Evolutionary conservation across 2,888 invertebrate species (phyloP).

Genomic region (Lottia scabra): DNA sequence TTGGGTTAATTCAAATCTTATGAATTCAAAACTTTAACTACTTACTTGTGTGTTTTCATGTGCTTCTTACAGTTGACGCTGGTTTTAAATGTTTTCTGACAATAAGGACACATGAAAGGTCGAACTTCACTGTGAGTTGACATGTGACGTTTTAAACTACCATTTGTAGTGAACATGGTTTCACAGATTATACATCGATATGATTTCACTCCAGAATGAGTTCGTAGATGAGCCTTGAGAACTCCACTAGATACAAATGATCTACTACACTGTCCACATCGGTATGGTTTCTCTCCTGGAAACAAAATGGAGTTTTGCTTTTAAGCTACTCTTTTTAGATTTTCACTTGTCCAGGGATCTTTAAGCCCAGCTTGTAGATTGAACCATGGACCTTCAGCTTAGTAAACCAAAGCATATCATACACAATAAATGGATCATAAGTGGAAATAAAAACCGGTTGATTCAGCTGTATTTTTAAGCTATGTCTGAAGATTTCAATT

Average conservation of each 20-base stretch:
- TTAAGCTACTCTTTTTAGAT: too few species aligned
- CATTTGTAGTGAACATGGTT: slow-evolving; percentile 76
- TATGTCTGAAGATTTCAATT: too few species aligned
- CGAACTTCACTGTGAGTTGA: slow-evolving; percentile 75
- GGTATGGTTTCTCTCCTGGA: slow-evolving; percentile 70
- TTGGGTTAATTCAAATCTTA: too few species aligned
- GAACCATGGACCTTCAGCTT: too few species aligned
- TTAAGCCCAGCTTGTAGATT: too few species aligned
- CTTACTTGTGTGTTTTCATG: slow-evolving; percentile 74
- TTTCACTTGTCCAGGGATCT: too few species aligned
- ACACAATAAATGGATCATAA: too few species aligned
- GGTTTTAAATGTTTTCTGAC: slow-evolving; percentile 75
- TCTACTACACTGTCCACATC: slow-evolving; percentile 67
- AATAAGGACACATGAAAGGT: slow-evolving; percentile 74
- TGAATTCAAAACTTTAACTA: too few species aligned
- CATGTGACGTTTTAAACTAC: slow-evolving; percentile 82
- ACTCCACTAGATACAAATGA: slow-evolving; percentile 74
- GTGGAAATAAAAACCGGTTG: too few species aligned
- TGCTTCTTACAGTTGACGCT: slow-evolving; percentile 76
- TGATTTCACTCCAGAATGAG: slow-evolving; percentile 72
- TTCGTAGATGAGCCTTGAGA: slow-evolving; percentile 73
- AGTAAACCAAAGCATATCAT: too few species aligned
- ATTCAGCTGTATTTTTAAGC: too few species aligned
- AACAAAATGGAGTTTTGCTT: too few species aligned
- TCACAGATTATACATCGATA: slow-evolving; percentile 77